These are phyloP conservation scores for Lithophane semibrunnea DNA, from an alignment of 2,888 invertebrate species.

Conservation along the genomic window DNA sequence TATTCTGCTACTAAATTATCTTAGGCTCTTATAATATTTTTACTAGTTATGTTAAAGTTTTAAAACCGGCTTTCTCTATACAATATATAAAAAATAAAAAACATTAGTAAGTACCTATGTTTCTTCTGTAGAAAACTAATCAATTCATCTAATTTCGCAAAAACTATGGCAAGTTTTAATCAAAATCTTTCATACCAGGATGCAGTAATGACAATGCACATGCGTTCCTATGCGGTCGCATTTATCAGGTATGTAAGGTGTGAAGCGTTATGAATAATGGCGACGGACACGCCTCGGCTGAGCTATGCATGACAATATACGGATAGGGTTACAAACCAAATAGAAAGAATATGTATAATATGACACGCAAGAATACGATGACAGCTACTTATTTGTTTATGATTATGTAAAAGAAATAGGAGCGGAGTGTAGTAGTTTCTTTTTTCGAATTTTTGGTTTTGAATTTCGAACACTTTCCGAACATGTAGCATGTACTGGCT, in stretches of 20 bases:
- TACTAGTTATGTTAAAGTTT: neutral
- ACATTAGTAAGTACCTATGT: too few species aligned
- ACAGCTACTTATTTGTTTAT: slow-evolving; percentile 46
- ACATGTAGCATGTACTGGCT: too few species aligned
- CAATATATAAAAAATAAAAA: too few species aligned
- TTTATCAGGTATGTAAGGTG: slow-evolving; percentile 68
- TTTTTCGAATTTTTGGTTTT: slow-evolving; percentile 10
- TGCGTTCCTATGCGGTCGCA: slow-evolving; percentile 62
- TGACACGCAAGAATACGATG: slow-evolving; percentile 53
- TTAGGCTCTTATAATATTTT: neutral
- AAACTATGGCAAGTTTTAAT: slow-evolving; percentile 21
- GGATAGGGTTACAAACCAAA: slow-evolving; percentile 66
- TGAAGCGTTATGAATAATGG: slow-evolving; percentile 68
- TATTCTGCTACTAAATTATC: neutral
- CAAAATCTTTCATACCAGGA: slow-evolving; percentile 60
- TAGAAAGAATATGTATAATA: slow-evolving; percentile 61
- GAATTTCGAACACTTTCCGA: slow-evolving; percentile 28
- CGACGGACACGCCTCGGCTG: slow-evolving; percentile 63
- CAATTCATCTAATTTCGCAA: neutral
- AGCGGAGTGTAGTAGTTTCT: slow-evolving; percentile 1
- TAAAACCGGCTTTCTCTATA: neutral
- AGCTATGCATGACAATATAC: slow-evolving; percentile 69
- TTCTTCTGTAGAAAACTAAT: neutral
- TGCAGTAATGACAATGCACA: slow-evolving; percentile 58
- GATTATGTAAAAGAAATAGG: slow-evolving; percentile 29